A percentile compares a stretch with the other conserved stretches of the same genome.
phyloP scores from a whole-genome alignment of 1,140 invertebrate species.

The Drosophila busckii region DNA sequence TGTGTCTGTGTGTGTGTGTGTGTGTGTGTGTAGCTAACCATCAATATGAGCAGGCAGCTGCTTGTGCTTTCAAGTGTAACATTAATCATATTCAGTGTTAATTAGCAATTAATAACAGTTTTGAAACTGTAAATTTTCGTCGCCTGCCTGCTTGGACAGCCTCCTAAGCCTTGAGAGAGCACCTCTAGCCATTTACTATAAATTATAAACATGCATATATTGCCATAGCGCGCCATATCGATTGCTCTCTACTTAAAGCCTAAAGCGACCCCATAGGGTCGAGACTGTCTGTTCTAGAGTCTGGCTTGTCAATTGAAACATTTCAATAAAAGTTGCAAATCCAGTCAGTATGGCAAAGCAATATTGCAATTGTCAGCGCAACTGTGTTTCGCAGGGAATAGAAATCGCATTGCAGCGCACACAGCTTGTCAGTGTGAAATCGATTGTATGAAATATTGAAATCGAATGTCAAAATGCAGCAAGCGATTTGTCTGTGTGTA shows the following conservation, averaged over 20 bases:
- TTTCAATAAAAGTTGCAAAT: not conserved
- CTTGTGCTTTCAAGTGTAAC: conserved; percentile 4
- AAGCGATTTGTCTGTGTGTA: not conserved
- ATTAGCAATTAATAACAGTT: conserved; percentile 74
- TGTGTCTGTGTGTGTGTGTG: not conserved
- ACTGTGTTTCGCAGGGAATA: not conserved
- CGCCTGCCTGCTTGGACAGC: conserved; percentile 15
- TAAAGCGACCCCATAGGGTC: no score
- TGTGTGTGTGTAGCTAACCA: conserved; percentile 5
- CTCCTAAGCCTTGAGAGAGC: not conserved
- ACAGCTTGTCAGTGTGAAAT: conserved; percentile 10
- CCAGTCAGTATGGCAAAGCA: not conserved
- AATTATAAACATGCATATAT: conserved; percentile 43
- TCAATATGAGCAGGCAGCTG: conserved; percentile 13
- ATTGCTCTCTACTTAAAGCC: no score
- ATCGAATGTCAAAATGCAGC: conserved; percentile 9
- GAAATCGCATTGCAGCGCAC: conserved; percentile 11
- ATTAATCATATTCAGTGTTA: conserved; percentile 65
- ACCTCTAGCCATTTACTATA: no score
- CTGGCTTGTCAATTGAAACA: not conserved
- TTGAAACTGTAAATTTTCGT: conserved; percentile 65
- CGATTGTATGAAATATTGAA: conserved; percentile 14
- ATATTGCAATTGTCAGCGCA: conserved; percentile 1
- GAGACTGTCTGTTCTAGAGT: no score
- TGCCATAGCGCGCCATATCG: no score